These are phyloP conservation scores for Zootoca vivipara DNA, from an alignment of 2,113 vertebrate species.

Conservation along the genomic window DNA sequence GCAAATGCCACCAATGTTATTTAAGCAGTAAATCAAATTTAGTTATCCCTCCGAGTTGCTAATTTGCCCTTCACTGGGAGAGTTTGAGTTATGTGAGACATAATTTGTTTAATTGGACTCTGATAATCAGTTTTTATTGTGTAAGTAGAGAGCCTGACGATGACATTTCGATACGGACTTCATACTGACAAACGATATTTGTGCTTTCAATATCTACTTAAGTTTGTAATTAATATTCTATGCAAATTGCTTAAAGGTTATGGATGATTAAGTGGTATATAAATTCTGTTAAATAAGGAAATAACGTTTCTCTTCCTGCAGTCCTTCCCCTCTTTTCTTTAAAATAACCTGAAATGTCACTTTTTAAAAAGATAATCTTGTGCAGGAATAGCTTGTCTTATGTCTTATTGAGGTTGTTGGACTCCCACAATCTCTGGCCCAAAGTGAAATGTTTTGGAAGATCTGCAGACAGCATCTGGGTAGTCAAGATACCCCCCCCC, in stretches of 20 bases:
- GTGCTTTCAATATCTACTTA: neutral
- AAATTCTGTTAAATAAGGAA: no score
- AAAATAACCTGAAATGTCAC: constrained; percentile 22
- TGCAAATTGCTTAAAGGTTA: no score
- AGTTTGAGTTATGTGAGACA: constrained; percentile 8
- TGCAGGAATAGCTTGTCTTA: neutral
- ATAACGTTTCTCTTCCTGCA: neutral
- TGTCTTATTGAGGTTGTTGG: no score
- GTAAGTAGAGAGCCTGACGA: neutral
- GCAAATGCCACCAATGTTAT: constrained; percentile 20
- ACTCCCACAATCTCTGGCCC: no score
- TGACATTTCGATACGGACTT: constrained; percentile 46
- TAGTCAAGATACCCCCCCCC: no score
- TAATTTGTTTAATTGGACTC: constrained; percentile 41
- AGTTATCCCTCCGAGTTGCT: constrained; percentile 34
- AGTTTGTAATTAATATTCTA: neutral
- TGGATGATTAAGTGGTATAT: no score
- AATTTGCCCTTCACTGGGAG: constrained; percentile 41
- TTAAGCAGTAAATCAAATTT: constrained; percentile 24
- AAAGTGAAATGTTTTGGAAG: no score
- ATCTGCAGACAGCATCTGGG: no score
- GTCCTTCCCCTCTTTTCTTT: neutral
- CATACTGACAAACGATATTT: constrained; percentile 1
- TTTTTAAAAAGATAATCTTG: neutral
- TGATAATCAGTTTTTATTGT: constrained; percentile 32